A percentile compares a stretch with the other conserved stretches of the same genome.
Evolutionary conservation across 2,797 vertebrate genomes (phyloP).

Genomic region (Pseudocheirus occidentalis): DNA sequence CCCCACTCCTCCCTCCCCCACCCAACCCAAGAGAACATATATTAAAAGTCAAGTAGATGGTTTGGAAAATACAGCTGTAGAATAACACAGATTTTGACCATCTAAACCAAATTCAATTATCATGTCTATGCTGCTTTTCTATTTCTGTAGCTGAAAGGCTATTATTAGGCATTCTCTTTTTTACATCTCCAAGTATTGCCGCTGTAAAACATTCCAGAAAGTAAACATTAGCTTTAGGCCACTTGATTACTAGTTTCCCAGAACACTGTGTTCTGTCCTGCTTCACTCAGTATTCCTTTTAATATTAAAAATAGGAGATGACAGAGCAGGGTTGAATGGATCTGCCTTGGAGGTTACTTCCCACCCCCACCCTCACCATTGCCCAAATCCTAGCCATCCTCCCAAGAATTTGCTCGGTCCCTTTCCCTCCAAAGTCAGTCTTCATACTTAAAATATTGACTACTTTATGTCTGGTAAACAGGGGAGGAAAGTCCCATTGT

Average conservation of each 20-base stretch:
- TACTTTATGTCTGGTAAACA: not conserved
- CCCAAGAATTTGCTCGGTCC: constrained; percentile 31
- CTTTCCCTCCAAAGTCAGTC: constrained; percentile 36
- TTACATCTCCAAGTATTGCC: constrained; percentile 85
- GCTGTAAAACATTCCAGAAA: constrained; percentile 86
- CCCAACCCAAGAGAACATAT: constrained; percentile 38
- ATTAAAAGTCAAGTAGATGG: constrained; percentile 78
- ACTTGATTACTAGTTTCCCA: constrained; percentile 86
- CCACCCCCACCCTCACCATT: constrained; percentile 32
- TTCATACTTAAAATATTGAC: constrained; percentile 31
- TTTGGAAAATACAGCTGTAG: constrained; percentile 88
- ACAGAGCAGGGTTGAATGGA: constrained; percentile 75
- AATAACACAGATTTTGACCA: constrained; percentile 85
- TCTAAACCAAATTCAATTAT: constrained; percentile 88
- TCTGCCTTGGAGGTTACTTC: constrained; percentile 53
- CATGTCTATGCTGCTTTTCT: constrained; percentile 85
- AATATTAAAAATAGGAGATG: constrained; percentile 76
- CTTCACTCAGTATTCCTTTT: constrained; percentile 82
- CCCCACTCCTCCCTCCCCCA: not conserved
- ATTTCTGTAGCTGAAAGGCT: constrained; percentile 86
- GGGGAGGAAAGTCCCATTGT: not conserved
- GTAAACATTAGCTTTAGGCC: constrained; percentile 87
- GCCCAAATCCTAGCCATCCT: constrained; percentile 44
- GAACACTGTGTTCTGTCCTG: constrained; percentile 84
- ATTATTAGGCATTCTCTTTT: constrained; percentile 85